Percentiles rank a stretch among this genome's conserved stretches.
phyloP scores from a whole-genome alignment of 2,888 invertebrate species.

The Arctia plantaginis region DNA sequence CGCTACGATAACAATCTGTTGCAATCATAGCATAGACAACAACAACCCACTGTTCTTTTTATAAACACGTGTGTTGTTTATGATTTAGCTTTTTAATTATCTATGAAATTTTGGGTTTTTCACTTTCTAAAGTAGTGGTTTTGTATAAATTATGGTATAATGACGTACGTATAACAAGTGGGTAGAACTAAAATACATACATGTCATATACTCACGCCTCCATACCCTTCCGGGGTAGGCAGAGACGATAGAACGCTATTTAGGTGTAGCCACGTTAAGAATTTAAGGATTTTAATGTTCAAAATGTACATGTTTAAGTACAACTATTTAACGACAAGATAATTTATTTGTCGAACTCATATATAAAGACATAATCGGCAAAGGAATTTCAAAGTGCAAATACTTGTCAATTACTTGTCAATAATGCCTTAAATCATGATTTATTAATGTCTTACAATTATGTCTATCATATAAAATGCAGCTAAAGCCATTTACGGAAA shows the following conservation, averaged over 20 bases:
- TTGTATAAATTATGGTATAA: background rate
- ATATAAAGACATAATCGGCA: constrained; percentile 35
- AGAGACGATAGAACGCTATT: background rate
- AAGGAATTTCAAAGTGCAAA: constrained; percentile 30
- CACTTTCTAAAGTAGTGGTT: background rate
- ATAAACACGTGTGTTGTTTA: constrained; percentile 11
- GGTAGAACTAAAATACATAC: background rate
- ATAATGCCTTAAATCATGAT: constrained; percentile 5
- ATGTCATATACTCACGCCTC: background rate
- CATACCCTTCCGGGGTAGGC: background rate
- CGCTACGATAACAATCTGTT: constrained; percentile 34
- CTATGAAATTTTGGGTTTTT: background rate
- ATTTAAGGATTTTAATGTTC: background rate
- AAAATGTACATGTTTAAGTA: background rate
- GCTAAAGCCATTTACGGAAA: background rate
- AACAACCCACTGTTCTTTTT: constrained; percentile 30
- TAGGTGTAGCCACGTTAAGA: background rate
- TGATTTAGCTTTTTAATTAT: background rate
- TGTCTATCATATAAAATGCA: background rate
- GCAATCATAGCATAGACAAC: constrained; percentile 39
- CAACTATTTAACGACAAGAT: constrained; percentile 1
- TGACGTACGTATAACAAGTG: background rate
- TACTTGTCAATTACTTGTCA: constrained; percentile 33
- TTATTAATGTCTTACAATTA: constrained; percentile 1
- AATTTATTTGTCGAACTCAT: constrained; percentile 44